phyloP scores from a whole-genome alignment of 2,888 invertebrate species.

The Epicampocera succincta region DNA sequence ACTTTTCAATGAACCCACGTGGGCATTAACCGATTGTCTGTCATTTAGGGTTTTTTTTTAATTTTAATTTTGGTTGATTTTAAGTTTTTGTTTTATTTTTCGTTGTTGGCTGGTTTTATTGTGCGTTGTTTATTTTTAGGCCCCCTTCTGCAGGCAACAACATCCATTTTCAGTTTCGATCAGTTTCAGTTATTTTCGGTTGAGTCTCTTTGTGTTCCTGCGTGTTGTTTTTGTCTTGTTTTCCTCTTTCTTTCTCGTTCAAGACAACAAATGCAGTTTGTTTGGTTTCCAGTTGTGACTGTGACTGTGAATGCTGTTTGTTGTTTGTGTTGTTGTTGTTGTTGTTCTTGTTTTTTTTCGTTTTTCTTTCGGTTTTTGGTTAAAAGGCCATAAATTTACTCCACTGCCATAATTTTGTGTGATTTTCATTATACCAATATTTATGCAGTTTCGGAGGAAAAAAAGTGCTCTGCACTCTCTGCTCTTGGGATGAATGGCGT shows the following conservation, averaged over 20 bases:
- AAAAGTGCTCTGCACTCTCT: slow-evolving; percentile 17
- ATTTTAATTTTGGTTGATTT: slow-evolving; percentile 55
- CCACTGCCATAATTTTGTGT: slow-evolving; percentile 74
- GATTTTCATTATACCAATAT: slow-evolving; percentile 71
- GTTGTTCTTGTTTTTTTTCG: slow-evolving; percentile 30
- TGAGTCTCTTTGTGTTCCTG: slow-evolving; percentile 53
- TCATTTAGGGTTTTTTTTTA: slow-evolving; percentile 33
- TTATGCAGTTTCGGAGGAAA: slow-evolving; percentile 55
- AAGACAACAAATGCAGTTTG: slow-evolving; percentile 22
- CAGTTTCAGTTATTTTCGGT: slow-evolving; percentile 68
- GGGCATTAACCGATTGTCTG: slow-evolving; percentile 43
- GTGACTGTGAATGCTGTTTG: slow-evolving; percentile 33
- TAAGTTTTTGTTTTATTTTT: slow-evolving; percentile 67
- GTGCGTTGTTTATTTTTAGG: slow-evolving; percentile 71
- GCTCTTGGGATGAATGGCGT: slow-evolving; percentile 26
- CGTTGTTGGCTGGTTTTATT: slow-evolving; percentile 73
- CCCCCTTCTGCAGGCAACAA: slow-evolving; percentile 63
- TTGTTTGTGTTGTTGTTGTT: no score
- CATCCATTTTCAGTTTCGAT: slow-evolving; percentile 70
- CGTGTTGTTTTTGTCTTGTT: slow-evolving; percentile 16
- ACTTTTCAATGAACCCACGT: slow-evolving; percentile 40
- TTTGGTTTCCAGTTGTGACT: slow-evolving; percentile 29
- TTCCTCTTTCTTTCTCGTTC: slow-evolving; percentile 7
- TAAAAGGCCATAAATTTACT: slow-evolving; percentile 74
- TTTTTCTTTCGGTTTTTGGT: slow-evolving; percentile 62